phyloP scores from a whole-genome alignment of 2,888 invertebrate genomes.

The Sminthurinus aureus region DNA sequence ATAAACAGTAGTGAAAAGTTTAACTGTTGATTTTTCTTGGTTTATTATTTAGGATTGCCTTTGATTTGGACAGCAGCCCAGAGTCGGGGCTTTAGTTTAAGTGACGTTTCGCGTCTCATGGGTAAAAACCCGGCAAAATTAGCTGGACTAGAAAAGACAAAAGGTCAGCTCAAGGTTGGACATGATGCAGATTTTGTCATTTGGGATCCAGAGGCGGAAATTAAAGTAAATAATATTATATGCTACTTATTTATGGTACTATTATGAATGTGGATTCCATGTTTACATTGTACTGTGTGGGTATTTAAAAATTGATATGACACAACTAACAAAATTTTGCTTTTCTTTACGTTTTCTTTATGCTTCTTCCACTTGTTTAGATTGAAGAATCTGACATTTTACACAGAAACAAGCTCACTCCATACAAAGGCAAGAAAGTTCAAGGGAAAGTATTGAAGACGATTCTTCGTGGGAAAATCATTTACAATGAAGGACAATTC shows the following conservation, averaged over 20 bases:
- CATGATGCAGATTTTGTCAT: constrained; percentile 77
- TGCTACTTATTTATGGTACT: not conserved
- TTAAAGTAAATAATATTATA: constrained; percentile 64
- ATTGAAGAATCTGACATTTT: constrained; percentile 67
- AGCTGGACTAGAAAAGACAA: constrained; percentile 70
- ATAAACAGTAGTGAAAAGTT: too few species aligned
- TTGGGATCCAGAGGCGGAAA: constrained; percentile 73
- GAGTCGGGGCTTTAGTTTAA: constrained; percentile 67
- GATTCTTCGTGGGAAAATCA: constrained; percentile 71
- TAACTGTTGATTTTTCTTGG: not conserved
- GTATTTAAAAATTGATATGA: not conserved
- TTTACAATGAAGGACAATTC: constrained; percentile 67
- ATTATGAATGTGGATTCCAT: too few species aligned
- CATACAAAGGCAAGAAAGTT: constrained; percentile 71
- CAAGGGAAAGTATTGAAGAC: constrained; percentile 73
- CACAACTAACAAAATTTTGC: too few species aligned
- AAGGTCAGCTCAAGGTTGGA: constrained; percentile 71
- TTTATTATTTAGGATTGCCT: constrained; percentile 68
- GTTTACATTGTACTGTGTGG: not conserved
- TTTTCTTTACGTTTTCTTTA: too few species aligned
- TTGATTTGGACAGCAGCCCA: constrained; percentile 74
- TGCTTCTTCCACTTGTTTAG: constrained; percentile 59
- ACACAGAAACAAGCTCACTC: constrained; percentile 70
- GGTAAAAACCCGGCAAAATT: constrained; percentile 71
- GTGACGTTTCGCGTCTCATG: constrained; percentile 70